Conservation (phyloP, 2,797 vertebrate genomes). For the Bradypus variegatus region DNA sequence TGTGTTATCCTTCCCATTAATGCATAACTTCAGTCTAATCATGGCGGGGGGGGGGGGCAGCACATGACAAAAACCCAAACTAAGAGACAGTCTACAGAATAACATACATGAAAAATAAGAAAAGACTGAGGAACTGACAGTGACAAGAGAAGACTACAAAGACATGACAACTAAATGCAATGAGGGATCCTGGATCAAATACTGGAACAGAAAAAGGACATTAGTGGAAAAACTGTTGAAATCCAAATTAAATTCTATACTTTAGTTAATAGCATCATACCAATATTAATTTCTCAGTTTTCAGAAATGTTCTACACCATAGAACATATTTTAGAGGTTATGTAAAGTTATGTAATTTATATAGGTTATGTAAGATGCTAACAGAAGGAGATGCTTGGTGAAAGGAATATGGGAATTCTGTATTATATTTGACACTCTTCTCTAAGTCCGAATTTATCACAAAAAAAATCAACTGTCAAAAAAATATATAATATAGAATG, state of each 20-base stretch:
- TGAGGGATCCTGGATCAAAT: background rate
- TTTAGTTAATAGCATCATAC: background rate
- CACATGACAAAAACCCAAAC: background rate
- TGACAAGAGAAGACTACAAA: background rate
- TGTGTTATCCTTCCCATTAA: background rate
- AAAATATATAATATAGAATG: background rate
- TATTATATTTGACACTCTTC: background rate
- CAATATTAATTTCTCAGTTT: background rate
- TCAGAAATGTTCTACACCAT: background rate
- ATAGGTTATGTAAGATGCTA: background rate
- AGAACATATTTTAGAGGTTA: background rate
- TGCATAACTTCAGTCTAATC: background rate
- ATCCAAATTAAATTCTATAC: background rate
- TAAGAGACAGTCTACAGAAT: background rate
- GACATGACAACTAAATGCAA: background rate
- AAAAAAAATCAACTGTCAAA: background rate
- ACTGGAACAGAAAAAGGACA: background rate
- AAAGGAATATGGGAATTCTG: background rate
- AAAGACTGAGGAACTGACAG: background rate
- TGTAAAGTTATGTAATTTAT: too few relatives aligned
- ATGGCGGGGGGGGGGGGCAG: background rate
- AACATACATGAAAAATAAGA: background rate
- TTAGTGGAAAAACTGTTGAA: background rate
- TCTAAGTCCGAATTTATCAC: background rate
- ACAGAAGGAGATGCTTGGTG: background rate